A percentile compares a stretch with the other conserved stretches of the same genome.
These are phyloP conservation scores for Pipistrellus pygmaeus DNA, from an alignment of 2,797 vertebrate species.

Conservation along the genomic window DNA sequence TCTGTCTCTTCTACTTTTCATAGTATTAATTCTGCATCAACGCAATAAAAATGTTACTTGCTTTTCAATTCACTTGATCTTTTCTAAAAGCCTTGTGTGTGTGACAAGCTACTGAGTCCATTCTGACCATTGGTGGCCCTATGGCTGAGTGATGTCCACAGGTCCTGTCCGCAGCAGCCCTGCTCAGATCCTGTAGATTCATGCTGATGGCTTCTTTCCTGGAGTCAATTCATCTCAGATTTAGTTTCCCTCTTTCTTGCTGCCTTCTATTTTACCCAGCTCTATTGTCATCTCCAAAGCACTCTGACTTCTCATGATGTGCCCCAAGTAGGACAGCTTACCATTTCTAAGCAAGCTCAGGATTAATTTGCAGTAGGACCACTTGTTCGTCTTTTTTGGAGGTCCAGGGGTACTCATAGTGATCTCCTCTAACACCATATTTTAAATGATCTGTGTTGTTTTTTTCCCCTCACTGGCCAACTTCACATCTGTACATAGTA, in stretches of 20 bases:
- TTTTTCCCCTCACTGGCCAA: background rate
- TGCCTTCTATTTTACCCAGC: background rate
- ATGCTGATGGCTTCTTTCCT: background rate
- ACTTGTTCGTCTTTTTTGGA: background rate
- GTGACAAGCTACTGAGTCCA: too few relatives aligned
- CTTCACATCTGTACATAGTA: background rate
- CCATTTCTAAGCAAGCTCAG: background rate
- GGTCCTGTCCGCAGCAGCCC: too few relatives aligned
- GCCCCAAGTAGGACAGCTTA: background rate
- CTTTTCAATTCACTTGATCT: constrained; percentile 83
- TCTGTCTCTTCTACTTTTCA: constrained; percentile 42
- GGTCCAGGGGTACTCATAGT: too few relatives aligned
- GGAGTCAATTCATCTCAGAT: background rate
- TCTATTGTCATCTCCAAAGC: background rate
- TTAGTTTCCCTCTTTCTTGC: background rate
- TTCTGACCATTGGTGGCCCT: background rate
- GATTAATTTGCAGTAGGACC: background rate
- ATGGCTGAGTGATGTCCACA: background rate
- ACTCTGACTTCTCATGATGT: background rate
- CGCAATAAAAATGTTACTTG: constrained; percentile 78
- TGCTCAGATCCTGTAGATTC: background rate
- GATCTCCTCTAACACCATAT: background rate
- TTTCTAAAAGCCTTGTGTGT: constrained; percentile 75
- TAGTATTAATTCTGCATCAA: constrained; percentile 79
- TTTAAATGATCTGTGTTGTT: background rate